phyloP scores from a whole-genome alignment of 2,888 invertebrate genomes.

The Eupithecia insigniata region DNA sequence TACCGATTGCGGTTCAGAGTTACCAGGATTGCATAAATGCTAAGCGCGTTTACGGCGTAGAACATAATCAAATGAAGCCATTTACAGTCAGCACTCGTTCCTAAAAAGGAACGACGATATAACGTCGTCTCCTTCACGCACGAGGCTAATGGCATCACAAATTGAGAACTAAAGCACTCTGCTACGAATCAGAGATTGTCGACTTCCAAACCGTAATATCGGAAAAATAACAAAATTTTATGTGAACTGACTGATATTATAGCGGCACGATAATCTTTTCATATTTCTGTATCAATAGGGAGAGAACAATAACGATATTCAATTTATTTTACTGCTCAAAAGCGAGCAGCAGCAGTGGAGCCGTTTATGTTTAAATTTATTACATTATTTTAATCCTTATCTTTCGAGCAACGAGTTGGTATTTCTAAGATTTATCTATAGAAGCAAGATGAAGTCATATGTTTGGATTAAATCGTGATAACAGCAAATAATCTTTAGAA shows the following conservation, averaged over 20 bases:
- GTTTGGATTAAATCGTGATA: slow-evolving; percentile 59
- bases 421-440: slow-evolving; percentile 19
- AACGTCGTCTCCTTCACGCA: slow-evolving; percentile 65
- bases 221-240: slow-evolving; percentile 78
- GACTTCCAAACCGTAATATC: slow-evolving; percentile 62
- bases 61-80: slow-evolving; percentile 82
- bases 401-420: background rate
- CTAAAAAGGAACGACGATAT: slow-evolving; percentile 60
- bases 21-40: slow-evolving; percentile 76
- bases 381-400: slow-evolving; percentile 18
- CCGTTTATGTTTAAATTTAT: slow-evolving; percentile 24
- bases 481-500: slow-evolving; percentile 64
- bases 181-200: slow-evolving; percentile 64
- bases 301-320: slow-evolving; percentile 48
- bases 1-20: slow-evolving; percentile 58
- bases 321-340: slow-evolving; percentile 28
- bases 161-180: slow-evolving; percentile 71
- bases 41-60: slow-evolving; percentile 72
- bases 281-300: slow-evolving; percentile 52
- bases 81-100: slow-evolving; percentile 77
- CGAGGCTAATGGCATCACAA: slow-evolving; percentile 76
- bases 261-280: slow-evolving; percentile 60
- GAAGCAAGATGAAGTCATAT: slow-evolving; percentile 56
- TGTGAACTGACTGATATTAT: slow-evolving; percentile 64
- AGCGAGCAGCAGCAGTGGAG: slow-evolving; percentile 15